A percentile compares a stretch with the other conserved stretches of the same genome.
phyloP scores from a whole-genome alignment of 2,888 invertebrate genomes.

The Pherbina coryleti region DNA sequence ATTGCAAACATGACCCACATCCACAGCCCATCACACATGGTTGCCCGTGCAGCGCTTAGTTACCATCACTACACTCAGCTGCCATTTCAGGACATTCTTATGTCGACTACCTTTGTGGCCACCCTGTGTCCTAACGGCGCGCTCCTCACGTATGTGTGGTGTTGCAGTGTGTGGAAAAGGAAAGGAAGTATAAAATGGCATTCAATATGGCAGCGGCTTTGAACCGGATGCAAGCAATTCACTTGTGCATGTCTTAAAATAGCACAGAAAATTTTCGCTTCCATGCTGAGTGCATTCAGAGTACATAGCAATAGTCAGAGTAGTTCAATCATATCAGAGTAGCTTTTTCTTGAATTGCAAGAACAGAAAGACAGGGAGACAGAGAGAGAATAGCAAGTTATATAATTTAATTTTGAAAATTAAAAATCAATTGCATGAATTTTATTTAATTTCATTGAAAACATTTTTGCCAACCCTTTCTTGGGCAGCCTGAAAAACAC shows the following conservation, averaged over 20 bases:
- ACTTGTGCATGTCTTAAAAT: slow-evolving; percentile 3
- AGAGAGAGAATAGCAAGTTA: not conserved
- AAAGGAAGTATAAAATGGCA: not conserved
- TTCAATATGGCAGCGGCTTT: slow-evolving; percentile 2
- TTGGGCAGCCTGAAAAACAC: too few species aligned
- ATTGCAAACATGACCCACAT: slow-evolving; percentile 66
- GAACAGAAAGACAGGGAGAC: not conserved
- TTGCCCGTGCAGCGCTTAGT: not conserved
- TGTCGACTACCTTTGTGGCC: not conserved
- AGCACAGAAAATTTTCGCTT: not conserved
- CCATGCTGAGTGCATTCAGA: not conserved
- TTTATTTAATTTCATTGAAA: not conserved
- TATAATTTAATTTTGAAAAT: not conserved
- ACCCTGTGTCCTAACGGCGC: not conserved
- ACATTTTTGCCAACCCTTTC: too few species aligned
- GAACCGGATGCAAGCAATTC: slow-evolving; percentile 10
- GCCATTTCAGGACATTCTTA: not conserved
- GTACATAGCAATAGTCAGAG: not conserved
- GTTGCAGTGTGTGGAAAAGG: not conserved
- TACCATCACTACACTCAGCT: not conserved
- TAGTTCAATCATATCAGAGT: not conserved
- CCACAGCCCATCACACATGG: not conserved
- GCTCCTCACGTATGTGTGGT: not conserved
- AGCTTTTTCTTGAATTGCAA: not conserved
- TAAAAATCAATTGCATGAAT: not conserved